Conservation (phyloP, 2,113 vertebrate genomes). For the Gopherus evgoodei region DNA sequence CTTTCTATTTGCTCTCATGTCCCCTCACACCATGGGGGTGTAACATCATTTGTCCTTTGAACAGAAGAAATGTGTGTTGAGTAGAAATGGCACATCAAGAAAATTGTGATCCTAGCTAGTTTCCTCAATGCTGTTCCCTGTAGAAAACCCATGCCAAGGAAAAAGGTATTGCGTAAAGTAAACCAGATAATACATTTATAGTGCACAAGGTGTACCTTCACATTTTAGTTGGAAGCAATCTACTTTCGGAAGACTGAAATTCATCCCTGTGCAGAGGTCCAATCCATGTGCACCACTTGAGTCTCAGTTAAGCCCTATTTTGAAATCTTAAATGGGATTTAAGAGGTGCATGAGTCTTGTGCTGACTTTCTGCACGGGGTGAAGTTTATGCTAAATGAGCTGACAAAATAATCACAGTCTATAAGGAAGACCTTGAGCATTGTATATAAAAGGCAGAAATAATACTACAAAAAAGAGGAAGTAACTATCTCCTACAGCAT, state of each 20-base stretch:
- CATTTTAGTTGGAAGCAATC: constrained; percentile 32
- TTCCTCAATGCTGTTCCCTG: constrained; percentile 44
- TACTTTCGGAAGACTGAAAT: neutral
- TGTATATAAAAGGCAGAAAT: neutral
- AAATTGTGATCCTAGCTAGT: constrained; percentile 17
- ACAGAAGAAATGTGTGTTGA: constrained; percentile 19
- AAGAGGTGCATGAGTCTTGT: neutral
- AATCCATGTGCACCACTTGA: neutral
- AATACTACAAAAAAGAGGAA: neutral
- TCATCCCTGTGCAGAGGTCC: neutral
- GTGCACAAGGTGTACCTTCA: neutral
- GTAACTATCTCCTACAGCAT: neutral
- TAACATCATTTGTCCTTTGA: constrained; percentile 1
- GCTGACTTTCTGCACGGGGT: neutral
- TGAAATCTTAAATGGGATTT: neutral
- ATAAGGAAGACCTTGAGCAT: neutral
- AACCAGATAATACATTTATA: constrained; percentile 27
- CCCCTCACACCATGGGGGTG: neutral
- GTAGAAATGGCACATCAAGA: constrained; percentile 56
- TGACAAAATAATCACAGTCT: neutral
- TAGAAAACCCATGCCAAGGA: neutral
- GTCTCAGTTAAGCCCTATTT: neutral
- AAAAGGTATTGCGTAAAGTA: constrained; percentile 43
- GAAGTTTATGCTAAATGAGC: neutral
- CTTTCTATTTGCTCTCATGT: neutral